Evolutionary conservation across 2,113 vertebrate genomes (phyloP), one percentile per base, ranked within the genome.

Genomic region (Oncorhynchus clarkii): DNA sequence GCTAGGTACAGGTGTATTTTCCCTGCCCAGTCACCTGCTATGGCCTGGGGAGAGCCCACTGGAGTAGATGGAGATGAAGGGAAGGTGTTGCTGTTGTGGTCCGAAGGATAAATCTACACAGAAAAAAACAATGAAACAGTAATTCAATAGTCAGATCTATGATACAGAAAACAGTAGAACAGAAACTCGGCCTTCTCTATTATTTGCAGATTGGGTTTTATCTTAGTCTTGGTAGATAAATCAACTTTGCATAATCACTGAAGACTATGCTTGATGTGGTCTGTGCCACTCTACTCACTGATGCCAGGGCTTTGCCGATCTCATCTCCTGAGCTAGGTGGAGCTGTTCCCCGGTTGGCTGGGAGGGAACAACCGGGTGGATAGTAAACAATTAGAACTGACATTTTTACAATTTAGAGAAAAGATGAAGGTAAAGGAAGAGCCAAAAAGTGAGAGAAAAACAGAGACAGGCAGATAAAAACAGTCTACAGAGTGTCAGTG

Each of bases 261-360:
- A 45, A 45, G 9, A 45, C 39, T 22, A 22, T 26, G 60, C 2
- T 24, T 26, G 3, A n/a, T 22, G 24, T 26, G 1, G n/a, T 16
- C n/a, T 16, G 69, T 69, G n/a, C 26, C 24, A 45, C 6, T 71
- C 16, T 11, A 78, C 96, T 96, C 91, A 99, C 98, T 85, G 97
- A 99, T 86, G 96, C 97, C 83, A 99, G 90, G 5, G 98, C 98
- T 92, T 99, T 99, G 85, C 97, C 98, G 9, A 99, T 96, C 5
- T 97, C 98, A 0, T 97, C 98, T 39, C 98, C 97, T 0, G 98
- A 98, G 90, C 98, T 99, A 80, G 39, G 39, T 45, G 39, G 39
- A 45, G 96, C 93, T 4, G 89, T 90, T 69, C 92, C 94, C 67
- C 96, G 92, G 84, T 95, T 95, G 45, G 92, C 98, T 99, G 88